Evolutionary conservation across 2,113 vertebrate species (phyloP), one percentile per base, ranked within the genome.

Genomic region (Coryphaenoides rupestris): DNA sequence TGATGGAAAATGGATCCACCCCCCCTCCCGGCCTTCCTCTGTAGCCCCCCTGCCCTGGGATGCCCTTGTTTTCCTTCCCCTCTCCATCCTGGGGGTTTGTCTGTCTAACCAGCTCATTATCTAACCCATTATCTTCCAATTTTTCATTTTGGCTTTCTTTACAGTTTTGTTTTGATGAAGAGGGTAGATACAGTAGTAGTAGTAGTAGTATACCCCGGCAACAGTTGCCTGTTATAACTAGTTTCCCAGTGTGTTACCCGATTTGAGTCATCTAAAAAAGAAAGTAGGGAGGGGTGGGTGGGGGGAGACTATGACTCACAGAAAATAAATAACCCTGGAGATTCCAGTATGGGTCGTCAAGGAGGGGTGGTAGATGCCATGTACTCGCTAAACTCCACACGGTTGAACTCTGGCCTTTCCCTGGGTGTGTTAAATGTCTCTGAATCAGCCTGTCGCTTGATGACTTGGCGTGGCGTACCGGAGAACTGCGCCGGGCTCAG

Each of bases 1-100:
- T 65, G n/a, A 24, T 62, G 70, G 62, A 23, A 74, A 69, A 75
- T 70, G 73, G 80, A 81, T 74, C 77, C 52, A 69, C 74, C 73
- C 61, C 66, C 60, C 17, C 78, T 61, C 76, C 49, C 47, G 15
- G 5, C 19, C 58, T 55, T 68, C 21, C 79, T 55, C 57, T 69
- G 70, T 70, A 67, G 76, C 17, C 22, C 24, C 16, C 61, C 14
- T 56, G 14, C n/a, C 58, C 5, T 56, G 14, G 3, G 23, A 12
- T 40, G 40, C 16, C n/a, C 24, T 13, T 7, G 76, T 26, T 5
- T 12, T 68, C 65, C 59, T 49, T 33, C 64, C 57, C 63, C 54
- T 26, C 19, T 70, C 60, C 56, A 54, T 69, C 47, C 65, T 28
- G 56, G 60, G 3, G 19, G 4, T 61, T 75, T 16, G n/a, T 59